phyloP scores from a whole-genome alignment of 2,113 vertebrate genomes.

The Bos javanicus region DNA sequence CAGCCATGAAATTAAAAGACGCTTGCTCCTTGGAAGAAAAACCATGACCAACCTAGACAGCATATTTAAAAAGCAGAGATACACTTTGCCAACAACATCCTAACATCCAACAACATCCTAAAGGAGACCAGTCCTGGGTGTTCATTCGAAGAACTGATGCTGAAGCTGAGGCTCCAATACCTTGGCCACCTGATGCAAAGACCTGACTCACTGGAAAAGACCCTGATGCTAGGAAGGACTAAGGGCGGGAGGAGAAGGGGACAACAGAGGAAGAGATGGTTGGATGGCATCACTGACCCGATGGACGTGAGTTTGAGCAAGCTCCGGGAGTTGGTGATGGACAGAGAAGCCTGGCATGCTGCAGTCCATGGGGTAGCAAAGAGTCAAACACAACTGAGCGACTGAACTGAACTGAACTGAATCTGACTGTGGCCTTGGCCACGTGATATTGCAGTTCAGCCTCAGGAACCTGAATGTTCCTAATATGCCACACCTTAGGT shows the following conservation, averaged over 20 bases:
- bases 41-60: background rate
- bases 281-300: background rate
- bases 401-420: background rate
- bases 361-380: background rate
- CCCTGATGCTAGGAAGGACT: background rate
- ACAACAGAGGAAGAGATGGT: background rate
- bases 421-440: background rate
- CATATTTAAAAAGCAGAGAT: background rate
- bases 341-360: background rate
- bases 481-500: background rate
- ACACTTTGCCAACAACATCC: background rate
- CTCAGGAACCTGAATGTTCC: background rate
- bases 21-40: background rate
- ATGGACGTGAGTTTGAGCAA: background rate
- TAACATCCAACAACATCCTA: too few relatives aligned
- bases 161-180: too few relatives aligned
- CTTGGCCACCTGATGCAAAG: background rate
- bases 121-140: too few relatives aligned
- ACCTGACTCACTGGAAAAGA: background rate
- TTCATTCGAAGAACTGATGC: too few relatives aligned
- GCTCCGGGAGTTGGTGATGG: background rate
- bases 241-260: background rate
- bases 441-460: background rate
- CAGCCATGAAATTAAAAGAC: background rate
- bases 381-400: background rate